Percentiles rank a stretch among this genome's conserved stretches.
Conservation (phyloP, 2,797 vertebrate genomes). For the Lithobates pipiens region DNA sequence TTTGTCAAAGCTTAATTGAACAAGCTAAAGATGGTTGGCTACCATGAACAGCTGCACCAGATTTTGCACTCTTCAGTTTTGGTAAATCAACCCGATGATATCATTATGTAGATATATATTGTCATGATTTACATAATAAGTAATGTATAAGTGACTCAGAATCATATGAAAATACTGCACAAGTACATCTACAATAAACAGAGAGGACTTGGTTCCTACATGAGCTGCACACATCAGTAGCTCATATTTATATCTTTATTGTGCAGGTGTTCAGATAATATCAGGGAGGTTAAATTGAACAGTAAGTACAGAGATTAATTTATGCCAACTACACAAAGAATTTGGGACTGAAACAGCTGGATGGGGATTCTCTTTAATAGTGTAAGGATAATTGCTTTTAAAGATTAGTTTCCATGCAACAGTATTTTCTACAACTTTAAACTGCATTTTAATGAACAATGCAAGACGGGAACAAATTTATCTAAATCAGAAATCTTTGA, state of each 20-base stretch:
- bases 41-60: too few relatives aligned
- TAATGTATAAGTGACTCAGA: too few relatives aligned
- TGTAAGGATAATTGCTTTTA: slow-evolving; percentile 41
- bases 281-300: slow-evolving; percentile 33
- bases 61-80: too few relatives aligned
- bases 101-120: too few relatives aligned
- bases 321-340: slow-evolving; percentile 45
- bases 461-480: not conserved
- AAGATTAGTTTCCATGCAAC: slow-evolving; percentile 47
- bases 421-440: slow-evolving; percentile 36
- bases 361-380: not conserved
- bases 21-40: too few relatives aligned
- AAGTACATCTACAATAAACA: too few relatives aligned
- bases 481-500: not conserved
- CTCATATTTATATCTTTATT: slow-evolving; percentile 21
- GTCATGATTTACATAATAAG: too few relatives aligned
- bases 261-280: slow-evolving; percentile 44
- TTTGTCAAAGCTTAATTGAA: too few relatives aligned
- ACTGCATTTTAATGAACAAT: slow-evolving; percentile 43
- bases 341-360: slow-evolving; percentile 35
- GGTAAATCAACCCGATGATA: too few relatives aligned
- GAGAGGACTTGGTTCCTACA: too few relatives aligned
- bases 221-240: too few relatives aligned
- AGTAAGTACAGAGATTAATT: slow-evolving; percentile 36
- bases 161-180: too few relatives aligned